These are phyloP conservation scores for Notamacropus eugenii DNA, from an alignment of 2,797 vertebrate genomes.

Conservation along the genomic window DNA sequence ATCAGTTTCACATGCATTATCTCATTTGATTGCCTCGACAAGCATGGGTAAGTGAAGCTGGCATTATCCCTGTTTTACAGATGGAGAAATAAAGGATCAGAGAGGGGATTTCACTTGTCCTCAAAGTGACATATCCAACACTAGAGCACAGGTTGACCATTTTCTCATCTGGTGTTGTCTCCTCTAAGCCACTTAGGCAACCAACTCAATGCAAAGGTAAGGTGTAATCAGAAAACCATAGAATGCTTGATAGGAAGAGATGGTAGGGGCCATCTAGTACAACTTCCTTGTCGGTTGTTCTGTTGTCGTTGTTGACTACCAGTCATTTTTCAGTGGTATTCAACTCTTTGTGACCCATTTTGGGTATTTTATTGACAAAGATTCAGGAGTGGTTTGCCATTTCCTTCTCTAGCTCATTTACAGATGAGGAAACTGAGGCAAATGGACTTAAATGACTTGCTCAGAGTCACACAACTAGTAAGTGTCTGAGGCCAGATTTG, in stretches of 20 bases:
- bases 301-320: neutral
- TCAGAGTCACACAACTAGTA: neutral
- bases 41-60: neutral
- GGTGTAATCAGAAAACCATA: neutral
- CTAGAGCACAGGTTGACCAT: neutral
- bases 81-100: conserved; percentile 19
- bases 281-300: no score
- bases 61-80: conserved; percentile 2
- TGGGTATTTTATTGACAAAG: neutral
- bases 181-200: no score
- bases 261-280: neutral
- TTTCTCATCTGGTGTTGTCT: neutral
- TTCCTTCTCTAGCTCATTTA: neutral
- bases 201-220: no score
- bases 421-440: neutral
- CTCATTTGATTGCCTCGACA: conserved; percentile 50
- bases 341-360: neutral
- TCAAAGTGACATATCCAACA: neutral
- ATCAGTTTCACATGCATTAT: conserved; percentile 50
- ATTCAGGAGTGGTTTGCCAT: neutral
- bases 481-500: neutral
- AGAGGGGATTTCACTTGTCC: neutral
- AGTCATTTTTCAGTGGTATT: neutral
- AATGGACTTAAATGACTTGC: neutral
- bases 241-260: neutral